Percentiles rank a stretch among this genome's conserved stretches.
These are phyloP conservation scores for Bothrops jararaca DNA, from an alignment of 2,113 vertebrate species.

Conservation along the genomic window DNA sequence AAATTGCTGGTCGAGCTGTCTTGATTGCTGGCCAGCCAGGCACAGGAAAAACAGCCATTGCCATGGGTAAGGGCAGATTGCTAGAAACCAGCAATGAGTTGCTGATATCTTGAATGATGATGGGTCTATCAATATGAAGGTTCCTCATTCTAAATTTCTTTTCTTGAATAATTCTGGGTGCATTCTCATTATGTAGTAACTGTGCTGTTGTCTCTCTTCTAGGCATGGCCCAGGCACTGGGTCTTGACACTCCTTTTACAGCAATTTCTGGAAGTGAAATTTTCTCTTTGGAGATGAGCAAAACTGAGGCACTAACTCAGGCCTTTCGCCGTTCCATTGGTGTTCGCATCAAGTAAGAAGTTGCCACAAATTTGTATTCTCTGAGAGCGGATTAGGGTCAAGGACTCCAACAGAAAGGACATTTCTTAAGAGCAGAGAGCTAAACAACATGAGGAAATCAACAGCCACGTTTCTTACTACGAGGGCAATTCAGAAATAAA, in stretches of 20 bases:
- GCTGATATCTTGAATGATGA: neutral
- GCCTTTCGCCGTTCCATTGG: constrained; percentile 90
- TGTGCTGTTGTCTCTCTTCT: neutral
- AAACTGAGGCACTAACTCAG: constrained; percentile 89
- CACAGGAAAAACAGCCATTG: constrained; percentile 91
- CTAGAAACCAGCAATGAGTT: neutral
- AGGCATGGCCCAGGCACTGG: constrained; percentile 90
- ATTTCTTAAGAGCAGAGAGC: neutral
- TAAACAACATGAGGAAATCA: neutral
- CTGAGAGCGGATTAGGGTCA: neutral
- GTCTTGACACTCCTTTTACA: constrained; percentile 86
- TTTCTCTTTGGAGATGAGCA: constrained; percentile 95
- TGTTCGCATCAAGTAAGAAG: constrained; percentile 87
- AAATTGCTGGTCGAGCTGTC: constrained; percentile 88
- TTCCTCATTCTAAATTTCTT: neutral
- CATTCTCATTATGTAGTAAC: neutral
- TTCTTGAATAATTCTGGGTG: neutral
- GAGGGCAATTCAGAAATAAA: too few species aligned
- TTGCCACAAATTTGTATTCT: neutral
- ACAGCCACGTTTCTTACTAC: neutral
- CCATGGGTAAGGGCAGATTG: constrained; percentile 78
- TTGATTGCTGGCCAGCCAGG: constrained; percentile 90
- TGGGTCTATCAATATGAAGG: neutral
- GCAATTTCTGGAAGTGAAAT: constrained; percentile 91
- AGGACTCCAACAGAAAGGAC: neutral